Evolutionary conservation across 2,888 invertebrate species (phyloP).

Genomic region (Ypsolopha sequella): DNA sequence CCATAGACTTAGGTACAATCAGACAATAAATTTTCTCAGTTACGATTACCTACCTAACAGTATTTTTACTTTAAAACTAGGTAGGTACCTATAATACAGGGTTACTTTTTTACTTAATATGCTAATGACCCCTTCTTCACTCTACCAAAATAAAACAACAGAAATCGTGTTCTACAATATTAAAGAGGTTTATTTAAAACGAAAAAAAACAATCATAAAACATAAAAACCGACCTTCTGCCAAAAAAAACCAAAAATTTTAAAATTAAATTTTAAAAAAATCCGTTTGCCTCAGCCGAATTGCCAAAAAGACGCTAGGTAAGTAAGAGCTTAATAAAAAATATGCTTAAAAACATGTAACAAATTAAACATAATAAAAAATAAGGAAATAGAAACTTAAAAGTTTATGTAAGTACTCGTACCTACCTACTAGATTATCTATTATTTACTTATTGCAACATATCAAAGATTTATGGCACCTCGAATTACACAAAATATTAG

Average conservation of each 20-base stretch:
- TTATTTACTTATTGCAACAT: slow-evolving; percentile 5
- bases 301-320: background rate
- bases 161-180: slow-evolving; percentile 1
- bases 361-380: slow-evolving; percentile 3
- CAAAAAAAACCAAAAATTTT: background rate
- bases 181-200: slow-evolving; percentile 1
- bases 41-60: background rate
- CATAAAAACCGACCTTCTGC: background rate
- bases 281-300: background rate
- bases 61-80: too few relatives aligned
- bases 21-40: slow-evolving; percentile 1
- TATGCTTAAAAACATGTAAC: background rate
- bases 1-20: slow-evolving; percentile 3
- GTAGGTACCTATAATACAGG: slow-evolving; percentile 1
- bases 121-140: background rate
- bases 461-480: slow-evolving; percentile 4
- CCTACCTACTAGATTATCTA: background rate
- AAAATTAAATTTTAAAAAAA: background rate
- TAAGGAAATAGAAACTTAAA: too few relatives aligned
- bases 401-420: background rate
- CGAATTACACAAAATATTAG: slow-evolving; percentile 5
- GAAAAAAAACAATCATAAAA: too few relatives aligned
- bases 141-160: slow-evolving; percentile 4
- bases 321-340: background rate
- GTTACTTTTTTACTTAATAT: slow-evolving; percentile 1